Conservation (phyloP, 2,888 invertebrate species). For the Osmoderma eremita region DNA sequence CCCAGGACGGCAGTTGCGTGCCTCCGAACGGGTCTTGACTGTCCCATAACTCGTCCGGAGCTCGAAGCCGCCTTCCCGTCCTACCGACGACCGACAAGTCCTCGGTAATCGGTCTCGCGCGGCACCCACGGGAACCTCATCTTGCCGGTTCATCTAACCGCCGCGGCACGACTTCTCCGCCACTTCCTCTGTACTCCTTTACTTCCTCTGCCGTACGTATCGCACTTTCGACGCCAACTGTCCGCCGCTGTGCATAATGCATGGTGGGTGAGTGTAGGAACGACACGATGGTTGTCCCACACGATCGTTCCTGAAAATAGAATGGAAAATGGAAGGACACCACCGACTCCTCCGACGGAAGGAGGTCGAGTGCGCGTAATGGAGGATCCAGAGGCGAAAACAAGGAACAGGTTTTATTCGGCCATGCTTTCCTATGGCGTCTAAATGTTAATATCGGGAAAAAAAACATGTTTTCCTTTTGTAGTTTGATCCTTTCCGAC, state of each 20-base stretch:
- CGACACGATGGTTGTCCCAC: neutral
- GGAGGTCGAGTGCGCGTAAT: neutral
- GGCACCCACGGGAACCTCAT: slow-evolving; percentile 52
- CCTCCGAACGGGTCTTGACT: slow-evolving; percentile 49
- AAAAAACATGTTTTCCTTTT: neutral
- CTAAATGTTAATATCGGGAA: neutral
- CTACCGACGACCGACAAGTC: slow-evolving; percentile 43
- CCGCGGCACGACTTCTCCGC: slow-evolving; percentile 1
- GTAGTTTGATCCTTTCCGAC: neutral
- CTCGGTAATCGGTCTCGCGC: slow-evolving; percentile 50
- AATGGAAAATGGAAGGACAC: neutral
- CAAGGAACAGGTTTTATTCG: slow-evolving; percentile 6
- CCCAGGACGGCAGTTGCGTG: slow-evolving; percentile 56
- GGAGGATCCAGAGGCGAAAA: slow-evolving; percentile 1
- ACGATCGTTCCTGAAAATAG: slow-evolving; percentile 8
- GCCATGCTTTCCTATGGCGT: neutral
- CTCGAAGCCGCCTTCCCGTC: slow-evolving; percentile 26
- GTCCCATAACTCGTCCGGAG: slow-evolving; percentile 49
- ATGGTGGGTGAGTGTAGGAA: neutral
- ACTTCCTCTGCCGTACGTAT: slow-evolving; percentile 25
- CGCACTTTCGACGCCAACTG: neutral
- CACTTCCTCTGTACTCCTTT: slow-evolving; percentile 2
- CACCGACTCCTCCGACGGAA: neutral
- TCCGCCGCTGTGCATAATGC: slow-evolving; percentile 24
- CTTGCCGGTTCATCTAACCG: slow-evolving; percentile 41